A percentile compares a stretch with the other conserved stretches of the same genome.
Evolutionary conservation across 1,140 invertebrate genomes (phyloP).

Genomic region (Aphidius ervi): DNA sequence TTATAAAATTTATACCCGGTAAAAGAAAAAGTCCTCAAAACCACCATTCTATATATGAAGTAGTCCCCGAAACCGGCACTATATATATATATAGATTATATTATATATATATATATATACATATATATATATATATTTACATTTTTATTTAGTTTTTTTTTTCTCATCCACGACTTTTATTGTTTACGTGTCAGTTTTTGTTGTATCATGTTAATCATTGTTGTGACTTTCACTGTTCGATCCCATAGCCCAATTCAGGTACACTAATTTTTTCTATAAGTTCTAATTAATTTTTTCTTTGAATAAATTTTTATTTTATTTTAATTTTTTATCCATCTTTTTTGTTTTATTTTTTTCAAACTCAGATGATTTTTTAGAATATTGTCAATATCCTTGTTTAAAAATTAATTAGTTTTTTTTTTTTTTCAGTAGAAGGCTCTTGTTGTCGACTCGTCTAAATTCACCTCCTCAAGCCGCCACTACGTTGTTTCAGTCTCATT

Average conservation of each 20-base stretch:
- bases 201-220: no score
- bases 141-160: constrained; percentile 22
- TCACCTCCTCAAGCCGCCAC: constrained; percentile 24
- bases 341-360: neutral
- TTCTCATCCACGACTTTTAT: constrained; percentile 5
- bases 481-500: constrained; percentile 43
- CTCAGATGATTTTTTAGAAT: constrained; percentile 24
- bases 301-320: no score
- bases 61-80: no score
- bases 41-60: no score
- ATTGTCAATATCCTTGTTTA: constrained; percentile 26
- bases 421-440: neutral
- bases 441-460: constrained; percentile 2
- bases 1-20: no score
- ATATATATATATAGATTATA: no score
- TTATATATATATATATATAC: neutral
- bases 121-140: constrained; percentile 14
- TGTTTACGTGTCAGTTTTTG: no score
- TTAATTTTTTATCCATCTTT: neutral
- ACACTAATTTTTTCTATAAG: no score
- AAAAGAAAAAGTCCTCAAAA: no score
- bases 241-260: no score
- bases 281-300: no score
- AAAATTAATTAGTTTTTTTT: constrained; percentile 10
- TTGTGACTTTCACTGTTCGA: no score